phyloP scores from a whole-genome alignment of 1,140 invertebrate species.

The Plectrocnemia conspersa region DNA sequence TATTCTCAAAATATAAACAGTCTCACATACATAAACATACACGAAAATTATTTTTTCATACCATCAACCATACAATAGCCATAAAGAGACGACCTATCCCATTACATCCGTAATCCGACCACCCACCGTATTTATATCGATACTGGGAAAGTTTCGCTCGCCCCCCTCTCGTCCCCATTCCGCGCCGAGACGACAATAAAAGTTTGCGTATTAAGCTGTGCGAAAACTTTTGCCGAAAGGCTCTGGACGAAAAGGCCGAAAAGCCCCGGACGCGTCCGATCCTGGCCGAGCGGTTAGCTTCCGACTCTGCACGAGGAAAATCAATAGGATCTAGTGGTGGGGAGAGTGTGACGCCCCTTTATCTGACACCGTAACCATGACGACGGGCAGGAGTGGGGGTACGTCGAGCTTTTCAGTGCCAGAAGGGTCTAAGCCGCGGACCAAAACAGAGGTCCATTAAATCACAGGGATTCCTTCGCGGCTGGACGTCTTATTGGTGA shows the following conservation, averaged over 20 bases:
- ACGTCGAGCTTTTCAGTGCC: not conserved
- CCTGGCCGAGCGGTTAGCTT: constrained; percentile 3
- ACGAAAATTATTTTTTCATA: no score
- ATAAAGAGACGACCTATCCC: no score
- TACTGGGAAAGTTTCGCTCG: no score
- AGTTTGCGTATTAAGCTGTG: constrained; percentile 4
- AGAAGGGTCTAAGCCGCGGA: not conserved
- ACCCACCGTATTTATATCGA: no score
- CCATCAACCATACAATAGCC: no score
- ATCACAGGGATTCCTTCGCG: no score
- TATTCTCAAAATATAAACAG: no score
- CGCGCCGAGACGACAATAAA: constrained; percentile 1
- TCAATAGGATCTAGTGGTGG: constrained; percentile 18
- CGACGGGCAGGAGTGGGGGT: constrained; percentile 9
- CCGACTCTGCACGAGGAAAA: no score
- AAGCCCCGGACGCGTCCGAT: not conserved
- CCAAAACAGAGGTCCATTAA: no score
- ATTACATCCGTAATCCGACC: no score
- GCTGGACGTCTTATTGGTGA: no score
- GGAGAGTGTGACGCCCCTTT: constrained; percentile 6
- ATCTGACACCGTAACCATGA: constrained; percentile 16
- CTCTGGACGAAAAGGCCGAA: not conserved
- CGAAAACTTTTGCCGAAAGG: constrained; percentile 7
- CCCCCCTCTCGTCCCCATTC: not conserved
- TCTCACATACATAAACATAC: no score